Conservation (phyloP, 2,797 vertebrate genomes). For the Leptodactylus fallax region DNA sequence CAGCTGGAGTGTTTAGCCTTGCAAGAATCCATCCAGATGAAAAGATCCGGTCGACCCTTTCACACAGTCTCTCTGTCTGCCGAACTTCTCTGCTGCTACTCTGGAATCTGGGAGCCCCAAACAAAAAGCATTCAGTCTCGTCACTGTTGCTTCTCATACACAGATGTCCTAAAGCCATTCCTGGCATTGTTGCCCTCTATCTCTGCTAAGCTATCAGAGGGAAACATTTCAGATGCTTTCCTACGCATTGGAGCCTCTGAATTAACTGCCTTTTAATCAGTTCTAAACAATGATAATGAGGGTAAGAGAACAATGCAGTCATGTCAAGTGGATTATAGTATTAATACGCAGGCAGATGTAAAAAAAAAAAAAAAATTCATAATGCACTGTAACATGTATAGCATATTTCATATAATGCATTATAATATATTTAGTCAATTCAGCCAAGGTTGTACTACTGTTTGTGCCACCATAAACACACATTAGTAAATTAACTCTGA, state of each 20-base stretch:
- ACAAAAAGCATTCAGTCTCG: conserved; percentile 78
- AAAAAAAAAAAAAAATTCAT: conserved; percentile 29
- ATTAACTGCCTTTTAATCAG: conserved; percentile 88
- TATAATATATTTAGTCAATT: background rate
- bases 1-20: conserved; percentile 67
- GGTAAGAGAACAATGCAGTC: conserved; percentile 84
- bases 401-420: too few relatives aligned
- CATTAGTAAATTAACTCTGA: too few relatives aligned
- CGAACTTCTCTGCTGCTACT: conserved; percentile 65
- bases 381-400: too few relatives aligned
- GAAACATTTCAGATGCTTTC: conserved; percentile 89
- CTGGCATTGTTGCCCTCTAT: conserved; percentile 91
- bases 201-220: conserved; percentile 77
- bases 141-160: conserved; percentile 77
- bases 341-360: conserved; percentile 68
- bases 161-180: conserved; percentile 83
- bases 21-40: conserved; percentile 73
- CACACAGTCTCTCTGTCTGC: conserved; percentile 70
- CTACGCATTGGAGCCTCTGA: conserved; percentile 87
- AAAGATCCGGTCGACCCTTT: conserved; percentile 73
- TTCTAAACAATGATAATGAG: conserved; percentile 82
- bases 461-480: too few relatives aligned
- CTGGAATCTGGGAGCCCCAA: conserved; percentile 72
- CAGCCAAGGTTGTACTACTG: background rate
- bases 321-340: conserved; percentile 77